phyloP scores from a whole-genome alignment of 2,888 invertebrate species.

The Amblyjoppa proteus region DNA sequence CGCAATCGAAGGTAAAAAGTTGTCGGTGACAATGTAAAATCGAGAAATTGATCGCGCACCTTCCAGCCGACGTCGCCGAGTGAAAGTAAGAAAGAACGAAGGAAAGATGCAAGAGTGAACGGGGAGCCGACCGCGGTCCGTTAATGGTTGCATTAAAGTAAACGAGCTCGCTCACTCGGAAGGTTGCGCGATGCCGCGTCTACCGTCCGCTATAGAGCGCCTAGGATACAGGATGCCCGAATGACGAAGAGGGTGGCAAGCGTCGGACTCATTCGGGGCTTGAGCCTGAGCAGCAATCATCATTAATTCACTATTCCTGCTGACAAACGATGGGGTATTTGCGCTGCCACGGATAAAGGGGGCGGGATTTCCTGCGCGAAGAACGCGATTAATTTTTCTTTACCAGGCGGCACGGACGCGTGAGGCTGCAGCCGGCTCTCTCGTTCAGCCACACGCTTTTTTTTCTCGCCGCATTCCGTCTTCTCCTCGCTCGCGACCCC shows the following conservation, averaged over 20 bases:
- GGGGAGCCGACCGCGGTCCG: slow-evolving; percentile 53
- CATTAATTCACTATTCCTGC: slow-evolving; percentile 83
- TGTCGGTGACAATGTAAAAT: slow-evolving; percentile 13
- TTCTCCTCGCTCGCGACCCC: slow-evolving; percentile 45
- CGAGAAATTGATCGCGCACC: not conserved
- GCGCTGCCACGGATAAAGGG: slow-evolving; percentile 80
- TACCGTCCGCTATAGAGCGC: slow-evolving; percentile 4
- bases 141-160: slow-evolving; percentile 82
- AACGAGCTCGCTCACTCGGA: slow-evolving; percentile 74
- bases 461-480: slow-evolving; percentile 69
- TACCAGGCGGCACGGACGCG: slow-evolving; percentile 48
- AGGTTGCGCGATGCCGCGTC: slow-evolving; percentile 47
- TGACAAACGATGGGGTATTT: slow-evolving; percentile 82
- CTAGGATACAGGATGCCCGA: slow-evolving; percentile 47
- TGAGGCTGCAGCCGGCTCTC: slow-evolving; percentile 64
- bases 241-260: slow-evolving; percentile 73
- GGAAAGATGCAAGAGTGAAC: slow-evolving; percentile 44
- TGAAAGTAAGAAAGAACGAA: slow-evolving; percentile 28
- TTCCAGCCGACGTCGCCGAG: not conserved
- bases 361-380: slow-evolving; percentile 80
- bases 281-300: slow-evolving; percentile 80
- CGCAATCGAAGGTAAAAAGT: not conserved
- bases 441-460: slow-evolving; percentile 74
- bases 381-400: slow-evolving; percentile 83
- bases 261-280: slow-evolving; percentile 76